phyloP scores from a whole-genome alignment of 2,113 vertebrate genomes.

The Nothobranchius kuhntae region DNA sequence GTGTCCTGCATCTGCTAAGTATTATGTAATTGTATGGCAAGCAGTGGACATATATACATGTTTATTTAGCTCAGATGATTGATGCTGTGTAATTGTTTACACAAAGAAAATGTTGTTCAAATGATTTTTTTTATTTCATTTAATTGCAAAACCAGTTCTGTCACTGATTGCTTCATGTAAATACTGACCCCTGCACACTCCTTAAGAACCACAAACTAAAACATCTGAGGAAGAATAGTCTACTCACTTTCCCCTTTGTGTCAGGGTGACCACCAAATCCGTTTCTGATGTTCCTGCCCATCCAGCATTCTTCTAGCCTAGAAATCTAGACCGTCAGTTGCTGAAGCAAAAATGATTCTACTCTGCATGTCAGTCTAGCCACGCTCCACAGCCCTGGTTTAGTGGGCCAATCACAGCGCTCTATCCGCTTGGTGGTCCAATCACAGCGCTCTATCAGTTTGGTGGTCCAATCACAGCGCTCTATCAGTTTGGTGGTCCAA shows the following conservation, averaged over 20 bases:
- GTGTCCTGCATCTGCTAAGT: constrained; percentile 19
- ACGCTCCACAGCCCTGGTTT: too few species aligned
- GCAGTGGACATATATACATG: constrained; percentile 25
- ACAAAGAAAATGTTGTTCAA: constrained; percentile 35
- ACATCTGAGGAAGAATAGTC: neutral
- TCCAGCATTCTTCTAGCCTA: constrained; percentile 14
- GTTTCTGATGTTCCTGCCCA: constrained; percentile 4
- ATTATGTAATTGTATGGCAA: constrained; percentile 39
- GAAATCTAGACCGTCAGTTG: too few species aligned
- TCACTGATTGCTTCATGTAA: constrained; percentile 40
- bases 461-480: too few species aligned
- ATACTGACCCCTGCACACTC: constrained; percentile 32
- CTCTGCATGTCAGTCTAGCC: too few species aligned
- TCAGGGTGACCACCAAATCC: neutral
- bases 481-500: too few species aligned
- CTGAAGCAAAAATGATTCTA: too few species aligned
- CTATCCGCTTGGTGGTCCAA: too few species aligned
- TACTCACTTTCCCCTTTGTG: constrained; percentile 12
- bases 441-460: too few species aligned
- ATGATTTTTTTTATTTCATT: constrained; percentile 47
- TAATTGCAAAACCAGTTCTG: constrained; percentile 27
- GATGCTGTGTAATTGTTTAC: constrained; percentile 60
- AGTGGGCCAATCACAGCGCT: too few species aligned
- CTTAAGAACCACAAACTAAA: constrained; percentile 14
- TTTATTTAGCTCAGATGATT: constrained; percentile 52